These are phyloP conservation scores for Torymus tubicola DNA, from an alignment of 2,888 invertebrate species.

Conservation along the genomic window DNA sequence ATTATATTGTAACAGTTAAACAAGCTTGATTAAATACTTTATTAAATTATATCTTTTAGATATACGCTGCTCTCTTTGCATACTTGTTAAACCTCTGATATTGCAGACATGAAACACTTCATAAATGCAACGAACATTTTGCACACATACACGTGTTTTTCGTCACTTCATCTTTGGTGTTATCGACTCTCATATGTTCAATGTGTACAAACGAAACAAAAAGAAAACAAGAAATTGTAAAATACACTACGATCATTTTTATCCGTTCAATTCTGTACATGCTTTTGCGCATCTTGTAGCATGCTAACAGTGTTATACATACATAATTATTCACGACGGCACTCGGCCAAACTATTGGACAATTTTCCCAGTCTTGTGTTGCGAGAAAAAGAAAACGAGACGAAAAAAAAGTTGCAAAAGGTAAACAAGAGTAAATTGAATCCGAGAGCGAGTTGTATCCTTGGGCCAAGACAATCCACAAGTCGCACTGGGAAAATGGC, in stretches of 20 bases:
- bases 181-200: slow-evolving; percentile 3
- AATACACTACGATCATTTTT: slow-evolving; percentile 40
- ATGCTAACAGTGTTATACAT: slow-evolving; percentile 38
- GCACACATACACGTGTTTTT: slow-evolving; percentile 7
- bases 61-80: slow-evolving; percentile 16
- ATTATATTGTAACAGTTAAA: too few species aligned
- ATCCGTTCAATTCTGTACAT: slow-evolving; percentile 29
- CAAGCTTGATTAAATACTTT: too few species aligned
- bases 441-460: neutral
- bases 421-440: slow-evolving; percentile 19
- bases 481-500: slow-evolving; percentile 41
- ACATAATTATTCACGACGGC: slow-evolving; percentile 16
- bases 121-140: slow-evolving; percentile 12
- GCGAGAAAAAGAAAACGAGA: neutral
- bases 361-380: slow-evolving; percentile 41
- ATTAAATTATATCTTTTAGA: neutral
- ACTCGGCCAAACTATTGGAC: slow-evolving; percentile 12
- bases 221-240: slow-evolving; percentile 24
- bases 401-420: neutral
- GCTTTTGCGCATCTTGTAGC: slow-evolving; percentile 51
- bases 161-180: slow-evolving; percentile 30
- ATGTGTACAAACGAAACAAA: slow-evolving; percentile 19
- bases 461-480: slow-evolving; percentile 28
- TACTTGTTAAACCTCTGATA: slow-evolving; percentile 4
- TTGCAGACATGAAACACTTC: too few species aligned